Evolutionary conservation across 2,113 vertebrate genomes (phyloP), one percentile per base, ranked within the genome.

Genomic region (Athene noctua): DNA sequence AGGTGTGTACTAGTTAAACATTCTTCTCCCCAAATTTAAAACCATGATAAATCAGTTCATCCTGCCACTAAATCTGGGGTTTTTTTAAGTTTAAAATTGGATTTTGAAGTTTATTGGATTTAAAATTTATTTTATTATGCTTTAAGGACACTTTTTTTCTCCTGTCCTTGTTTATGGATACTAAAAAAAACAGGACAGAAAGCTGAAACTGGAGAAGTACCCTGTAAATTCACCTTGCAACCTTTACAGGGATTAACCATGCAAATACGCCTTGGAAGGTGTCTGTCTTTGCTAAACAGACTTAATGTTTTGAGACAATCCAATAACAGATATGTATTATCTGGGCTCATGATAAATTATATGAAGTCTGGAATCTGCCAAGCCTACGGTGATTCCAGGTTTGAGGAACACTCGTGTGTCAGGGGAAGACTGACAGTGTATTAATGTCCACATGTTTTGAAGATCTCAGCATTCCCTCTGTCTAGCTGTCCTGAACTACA

Each of bases 381-480:
- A 71, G 19, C 14, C 5, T 61, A 51, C 55, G 36, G 36, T 57
- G 9, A n/a, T 91, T 78, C n/a, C 34, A 38, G 63, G 34, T 25
- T 58, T 36, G 8, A 68, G 19, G 21, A 62, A 4, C 10, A 30
- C 19, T 66, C 3, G 3, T 26, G 54, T 62, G 5, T 38, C 1
- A 1, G 25, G 19, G 5, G 11, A 79, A 86, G 14, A 44, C 11
- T 65, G 42, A 52, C 8, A 18, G 21, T 5, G 13, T 44, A 10
- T 30, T n/a, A 67, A n/a, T 32, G 81, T 54, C 25, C 29, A 34
- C 13, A 55, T 32, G 25, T 65, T 94, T 78, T 74, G 51, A 70
- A 92, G 42, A 59, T 18, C 11, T 22, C 1, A 0, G 3, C 0
- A 0, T 34, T 88, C 19, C 15, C 25, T 66, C 46, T 44, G 7